A percentile compares a stretch with the other conserved stretches of the same genome.
These are phyloP conservation scores for Hydrolagus colliei DNA, from an alignment of 2,797 vertebrate species.

Conservation along the genomic window DNA sequence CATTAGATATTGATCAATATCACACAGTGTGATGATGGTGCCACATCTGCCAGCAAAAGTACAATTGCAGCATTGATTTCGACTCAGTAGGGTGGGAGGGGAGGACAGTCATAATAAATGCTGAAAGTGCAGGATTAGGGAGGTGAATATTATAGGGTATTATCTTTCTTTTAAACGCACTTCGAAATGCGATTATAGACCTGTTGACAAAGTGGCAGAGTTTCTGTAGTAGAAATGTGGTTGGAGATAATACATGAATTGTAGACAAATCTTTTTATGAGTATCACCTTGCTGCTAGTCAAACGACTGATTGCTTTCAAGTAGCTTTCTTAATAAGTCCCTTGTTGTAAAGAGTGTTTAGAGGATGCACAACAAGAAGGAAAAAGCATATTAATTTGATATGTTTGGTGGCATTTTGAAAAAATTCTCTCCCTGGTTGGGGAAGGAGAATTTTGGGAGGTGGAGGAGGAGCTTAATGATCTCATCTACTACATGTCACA, in stretches of 20 bases:
- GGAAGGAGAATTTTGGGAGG: no score
- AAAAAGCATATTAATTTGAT: neutral
- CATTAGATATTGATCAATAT: no score
- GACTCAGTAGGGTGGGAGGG: neutral
- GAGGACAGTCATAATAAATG: neutral
- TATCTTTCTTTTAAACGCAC: neutral
- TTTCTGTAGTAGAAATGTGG: neutral
- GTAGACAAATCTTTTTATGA: neutral
- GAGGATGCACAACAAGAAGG: neutral
- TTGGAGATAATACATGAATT: neutral
- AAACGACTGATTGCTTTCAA: neutral
- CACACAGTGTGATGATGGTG: no score
- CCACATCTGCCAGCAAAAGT: no score
- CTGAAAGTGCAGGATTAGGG: neutral
- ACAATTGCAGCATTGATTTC: no score
- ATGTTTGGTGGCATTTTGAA: neutral
- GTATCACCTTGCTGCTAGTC: neutral
- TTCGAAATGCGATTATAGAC: neutral
- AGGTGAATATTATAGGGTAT: neutral
- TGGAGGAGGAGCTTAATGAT: neutral
- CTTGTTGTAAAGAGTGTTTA: neutral
- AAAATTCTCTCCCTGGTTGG: neutral
- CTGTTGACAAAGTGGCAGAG: neutral
- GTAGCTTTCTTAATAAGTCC: neutral
- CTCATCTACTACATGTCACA: neutral